These are phyloP conservation scores for Percopsis omiscomaycus DNA, from an alignment of 2,797 vertebrate species.

Conservation along the genomic window DNA sequence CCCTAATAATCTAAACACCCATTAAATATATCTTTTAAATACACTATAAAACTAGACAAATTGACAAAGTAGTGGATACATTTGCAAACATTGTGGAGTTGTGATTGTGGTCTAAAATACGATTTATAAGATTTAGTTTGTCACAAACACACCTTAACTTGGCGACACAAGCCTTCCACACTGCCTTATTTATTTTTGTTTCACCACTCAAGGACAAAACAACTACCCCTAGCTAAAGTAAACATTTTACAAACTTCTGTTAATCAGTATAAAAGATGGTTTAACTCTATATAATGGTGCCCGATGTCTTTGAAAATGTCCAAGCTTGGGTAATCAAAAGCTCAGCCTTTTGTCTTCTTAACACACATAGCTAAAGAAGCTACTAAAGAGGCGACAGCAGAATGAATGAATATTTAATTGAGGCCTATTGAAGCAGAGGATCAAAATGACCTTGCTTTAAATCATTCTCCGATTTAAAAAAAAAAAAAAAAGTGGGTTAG, in stretches of 20 bases:
- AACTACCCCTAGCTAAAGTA: conserved; percentile 53
- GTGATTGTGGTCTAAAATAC: too few relatives aligned
- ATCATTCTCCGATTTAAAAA: conserved; percentile 81
- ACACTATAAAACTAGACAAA: too few relatives aligned
- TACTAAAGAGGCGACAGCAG: conserved; percentile 75
- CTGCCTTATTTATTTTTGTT: conserved; percentile 53
- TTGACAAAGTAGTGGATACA: too few relatives aligned
- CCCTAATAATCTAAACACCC: too few relatives aligned
- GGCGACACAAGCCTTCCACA: conserved; percentile 33
- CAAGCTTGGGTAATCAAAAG: conserved; percentile 77
- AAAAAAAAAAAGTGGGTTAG: conserved; percentile 73
- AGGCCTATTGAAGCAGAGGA: conserved; percentile 81
- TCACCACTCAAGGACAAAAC: conserved; percentile 57
- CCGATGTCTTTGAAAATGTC: conserved; percentile 64
- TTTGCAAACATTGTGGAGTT: background rate
- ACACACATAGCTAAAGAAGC: conserved; percentile 76
- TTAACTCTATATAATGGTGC: conserved; percentile 66
- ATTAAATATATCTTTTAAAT: too few relatives aligned
- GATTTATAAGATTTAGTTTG: background rate
- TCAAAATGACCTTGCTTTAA: conserved; percentile 84
- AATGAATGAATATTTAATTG: conserved; percentile 85
- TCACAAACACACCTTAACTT: conserved; percentile 16
- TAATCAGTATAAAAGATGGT: conserved; percentile 68
- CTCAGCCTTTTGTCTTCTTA: conserved; percentile 77
- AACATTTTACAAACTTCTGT: conserved; percentile 64